Base-by-base conservation (phyloP, 2,797 vertebrate species). In the Rhinella marina region DNA sequence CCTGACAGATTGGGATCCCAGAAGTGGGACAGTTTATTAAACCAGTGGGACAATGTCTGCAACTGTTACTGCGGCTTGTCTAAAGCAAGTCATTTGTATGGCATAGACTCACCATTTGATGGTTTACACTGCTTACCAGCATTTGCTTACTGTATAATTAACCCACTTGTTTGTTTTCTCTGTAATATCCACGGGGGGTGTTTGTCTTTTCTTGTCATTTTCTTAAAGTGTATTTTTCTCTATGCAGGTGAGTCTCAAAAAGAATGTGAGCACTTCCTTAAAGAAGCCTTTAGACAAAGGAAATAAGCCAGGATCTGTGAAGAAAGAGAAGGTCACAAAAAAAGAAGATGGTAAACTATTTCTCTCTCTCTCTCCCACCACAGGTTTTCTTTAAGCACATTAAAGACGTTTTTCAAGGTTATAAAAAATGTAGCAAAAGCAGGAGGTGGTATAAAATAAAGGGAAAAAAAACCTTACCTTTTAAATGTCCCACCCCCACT, bases 301-400 rank as follows among this genome's bases (percentile, higher is more conserved):
- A 85, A 94, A 93, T 72, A 97, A 98, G 92, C 90, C 96, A 61
- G 96, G 95, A 82, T 97, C 97, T 83, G 94, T 97, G 91, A 98
- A 98, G 95, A 97, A 96, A 92, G 97, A 96, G 80, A 96, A 95
- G 70, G 92, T 92, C 7, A 93, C 92, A 66, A 95, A 94, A 90
- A 95, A 97, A 77, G 96, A 97, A 89, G 95, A 95, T 90, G 96
- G 97, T 98, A 94, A 27, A 50, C 11, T 14, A 7, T 77, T 77
- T 16, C 23, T 54, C n/a, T 1, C 52, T n/a, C 5, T 12, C 0
- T 70, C 13, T 14, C n/a, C 64, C 25, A 10, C 66, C 16, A 12
- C 17, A 72, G 0, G 16, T 72, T 72, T 73, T 23, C 3, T 68
- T 14, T 27, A 12, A 68, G 19, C 9, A 12, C 48, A 12, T 48